Conservation (phyloP, 2,797 vertebrate species). For the Anguilla pacifica region DNA sequence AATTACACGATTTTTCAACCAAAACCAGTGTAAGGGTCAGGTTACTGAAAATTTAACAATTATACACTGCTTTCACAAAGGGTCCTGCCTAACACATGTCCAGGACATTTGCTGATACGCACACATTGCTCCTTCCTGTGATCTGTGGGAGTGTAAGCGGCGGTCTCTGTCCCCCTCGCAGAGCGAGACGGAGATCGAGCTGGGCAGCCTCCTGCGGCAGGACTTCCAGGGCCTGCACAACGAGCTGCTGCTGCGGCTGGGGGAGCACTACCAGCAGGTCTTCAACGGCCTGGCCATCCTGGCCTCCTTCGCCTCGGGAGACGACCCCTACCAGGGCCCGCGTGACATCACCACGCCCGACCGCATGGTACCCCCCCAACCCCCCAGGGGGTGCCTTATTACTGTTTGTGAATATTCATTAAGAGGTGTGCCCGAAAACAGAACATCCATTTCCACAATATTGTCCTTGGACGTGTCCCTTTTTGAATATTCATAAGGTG, state of each 20-base stretch:
- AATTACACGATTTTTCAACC: too few species aligned
- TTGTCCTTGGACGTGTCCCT: background rate
- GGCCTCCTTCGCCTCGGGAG: conserved; percentile 90
- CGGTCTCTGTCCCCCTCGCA: conserved; percentile 48
- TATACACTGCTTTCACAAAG: too few species aligned
- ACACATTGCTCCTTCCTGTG: background rate
- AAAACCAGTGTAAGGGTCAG: too few species aligned
- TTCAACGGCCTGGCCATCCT: conserved; percentile 95
- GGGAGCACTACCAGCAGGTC: conserved; percentile 96
- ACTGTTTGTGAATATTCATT: background rate
- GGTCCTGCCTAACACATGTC: too few species aligned
- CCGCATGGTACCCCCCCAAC: conserved; percentile 78
- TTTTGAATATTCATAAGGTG: background rate
- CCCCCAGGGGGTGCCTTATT: background rate
- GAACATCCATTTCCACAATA: background rate
- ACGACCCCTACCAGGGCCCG: conserved; percentile 90
- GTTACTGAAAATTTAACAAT: too few species aligned
- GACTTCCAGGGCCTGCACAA: conserved; percentile 98
- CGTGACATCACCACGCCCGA: conserved; percentile 86
- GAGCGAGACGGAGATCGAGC: conserved; percentile 96
- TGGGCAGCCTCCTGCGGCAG: conserved; percentile 92
- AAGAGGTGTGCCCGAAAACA: background rate
- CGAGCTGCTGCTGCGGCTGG: conserved; percentile 89
- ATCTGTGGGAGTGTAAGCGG: background rate
- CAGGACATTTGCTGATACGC: too few species aligned